phyloP scores from a whole-genome alignment of 2,113 vertebrate genomes.

The Onychostruthus taczanowskii region DNA sequence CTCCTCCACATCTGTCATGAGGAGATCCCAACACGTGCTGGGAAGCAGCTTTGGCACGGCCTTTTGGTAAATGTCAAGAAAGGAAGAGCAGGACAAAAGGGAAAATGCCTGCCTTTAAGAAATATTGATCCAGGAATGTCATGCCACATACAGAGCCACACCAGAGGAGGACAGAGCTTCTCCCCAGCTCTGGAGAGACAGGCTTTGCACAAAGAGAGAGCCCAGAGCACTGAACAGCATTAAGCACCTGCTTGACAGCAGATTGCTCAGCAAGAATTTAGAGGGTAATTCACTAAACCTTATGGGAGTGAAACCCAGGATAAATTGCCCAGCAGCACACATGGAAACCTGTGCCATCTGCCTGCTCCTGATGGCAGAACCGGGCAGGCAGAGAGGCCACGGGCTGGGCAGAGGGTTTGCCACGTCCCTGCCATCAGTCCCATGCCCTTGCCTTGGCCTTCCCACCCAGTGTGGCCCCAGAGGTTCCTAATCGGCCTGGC shows the following conservation, averaged over 20 bases:
- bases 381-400: neutral
- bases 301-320: neutral
- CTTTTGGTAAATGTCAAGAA: neutral
- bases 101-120: neutral
- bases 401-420: neutral
- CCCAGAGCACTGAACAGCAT: neutral
- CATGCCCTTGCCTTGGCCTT: neutral
- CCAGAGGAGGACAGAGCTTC: neutral
- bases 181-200: neutral
- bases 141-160: neutral
- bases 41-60: neutral
- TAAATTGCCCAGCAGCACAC: neutral
- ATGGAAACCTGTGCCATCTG: neutral
- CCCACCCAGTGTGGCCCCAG: neutral
- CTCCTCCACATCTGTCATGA: neutral
- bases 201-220: neutral
- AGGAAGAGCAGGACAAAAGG: neutral
- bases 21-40: neutral
- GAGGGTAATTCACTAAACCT: neutral
- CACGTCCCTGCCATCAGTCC: fast-evolving
- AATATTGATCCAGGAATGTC: neutral
- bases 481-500: neutral
- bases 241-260: neutral
- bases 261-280: neutral
- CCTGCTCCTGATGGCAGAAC: neutral